phyloP scores from a whole-genome alignment of 2,797 vertebrate species.

The Fistularia tabacaria region DNA sequence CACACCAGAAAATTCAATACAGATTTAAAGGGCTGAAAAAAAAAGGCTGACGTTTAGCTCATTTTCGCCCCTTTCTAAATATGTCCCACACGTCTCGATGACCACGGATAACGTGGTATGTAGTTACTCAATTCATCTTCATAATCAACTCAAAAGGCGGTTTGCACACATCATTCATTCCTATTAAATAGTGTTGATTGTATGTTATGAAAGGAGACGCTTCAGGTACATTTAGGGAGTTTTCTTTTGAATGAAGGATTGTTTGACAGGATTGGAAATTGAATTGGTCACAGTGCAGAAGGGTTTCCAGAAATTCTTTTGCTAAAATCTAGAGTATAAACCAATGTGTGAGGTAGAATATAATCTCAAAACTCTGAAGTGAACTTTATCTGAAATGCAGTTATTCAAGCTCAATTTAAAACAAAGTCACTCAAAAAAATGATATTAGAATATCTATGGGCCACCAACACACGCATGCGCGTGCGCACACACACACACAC shows the following conservation, averaged over 20 bases:
- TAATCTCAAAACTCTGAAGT: conserved; percentile 28
- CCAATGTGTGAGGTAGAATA: conserved; percentile 47
- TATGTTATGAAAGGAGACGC: conserved; percentile 9
- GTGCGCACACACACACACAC: conserved; percentile 3
- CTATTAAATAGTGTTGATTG: conserved; percentile 42
- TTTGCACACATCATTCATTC: conserved; percentile 23
- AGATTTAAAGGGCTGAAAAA: conserved; percentile 15
- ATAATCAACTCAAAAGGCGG: conserved; percentile 19
- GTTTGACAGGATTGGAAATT: too few relatives aligned
- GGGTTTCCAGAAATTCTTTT: conserved; percentile 8
- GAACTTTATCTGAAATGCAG: background rate
- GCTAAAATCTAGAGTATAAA: conserved; percentile 29
- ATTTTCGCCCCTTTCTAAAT: conserved; percentile 13
- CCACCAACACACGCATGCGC: conserved; percentile 12
- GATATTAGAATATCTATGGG: conserved; percentile 25
- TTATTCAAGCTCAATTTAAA: conserved; percentile 14
- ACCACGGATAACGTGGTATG: background rate
- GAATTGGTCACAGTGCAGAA: conserved; percentile 28
- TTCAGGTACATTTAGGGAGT: conserved; percentile 15
- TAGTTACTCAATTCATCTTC: background rate
- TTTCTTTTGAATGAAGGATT: conserved; percentile 10
- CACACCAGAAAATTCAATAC: conserved; percentile 50
- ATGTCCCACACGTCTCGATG: conserved; percentile 19
- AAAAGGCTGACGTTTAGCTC: conserved; percentile 16
- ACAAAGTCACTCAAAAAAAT: conserved; percentile 13